Evolutionary conservation across 2,888 invertebrate genomes (phyloP), one percentile per base, ranked within the genome.

Genomic region (Synergus gifuensis): DNA sequence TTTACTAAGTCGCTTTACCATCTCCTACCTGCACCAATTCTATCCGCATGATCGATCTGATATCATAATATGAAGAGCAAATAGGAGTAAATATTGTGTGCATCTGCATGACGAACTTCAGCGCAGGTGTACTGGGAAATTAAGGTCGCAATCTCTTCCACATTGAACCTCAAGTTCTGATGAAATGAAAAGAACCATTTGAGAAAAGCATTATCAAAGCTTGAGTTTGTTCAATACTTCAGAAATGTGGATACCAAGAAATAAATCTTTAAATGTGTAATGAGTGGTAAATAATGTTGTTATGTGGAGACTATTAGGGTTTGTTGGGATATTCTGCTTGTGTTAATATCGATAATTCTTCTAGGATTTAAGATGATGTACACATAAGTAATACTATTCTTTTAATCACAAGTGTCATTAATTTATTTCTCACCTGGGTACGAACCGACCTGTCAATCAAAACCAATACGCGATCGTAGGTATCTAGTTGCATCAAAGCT

Each of bases 61-160:
- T 82, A 82, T 83, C 81, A 87, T 88, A 87, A 87, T 87, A 87
- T 87, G 86, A 84, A 85, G 83, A 87, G 88, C 83, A 87, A 88
- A 87, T 87, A 86, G 84, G 84, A 85, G 85, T 84, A 83, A 85
- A 87, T 88, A 86, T 86, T 86, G 83, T 81, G 86, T 84, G 85
- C 86, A 86, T 84, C 85, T 85, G 84, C 83, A 85, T 85, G 81
- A 77, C 46, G 81, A 85, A 84, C 85, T 85, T 82, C 83, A 85
- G 84, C 81, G 78, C 60, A 82, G 78, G 83, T 83, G 82, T 83
- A 76, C 62, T 80, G 80, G 62, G 64, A 49, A 66, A 64, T 64
- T 64, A 64, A 64, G 64, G 64, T n/a, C 40, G 40, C 8, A 64
- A 40, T 64, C 40, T 8, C 40, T 64, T 40, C 58, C 58, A 9